Evolutionary conservation across 2,113 vertebrate species (phyloP), one percentile per base, ranked within the genome.

Genomic region (Sula dactylatra): DNA sequence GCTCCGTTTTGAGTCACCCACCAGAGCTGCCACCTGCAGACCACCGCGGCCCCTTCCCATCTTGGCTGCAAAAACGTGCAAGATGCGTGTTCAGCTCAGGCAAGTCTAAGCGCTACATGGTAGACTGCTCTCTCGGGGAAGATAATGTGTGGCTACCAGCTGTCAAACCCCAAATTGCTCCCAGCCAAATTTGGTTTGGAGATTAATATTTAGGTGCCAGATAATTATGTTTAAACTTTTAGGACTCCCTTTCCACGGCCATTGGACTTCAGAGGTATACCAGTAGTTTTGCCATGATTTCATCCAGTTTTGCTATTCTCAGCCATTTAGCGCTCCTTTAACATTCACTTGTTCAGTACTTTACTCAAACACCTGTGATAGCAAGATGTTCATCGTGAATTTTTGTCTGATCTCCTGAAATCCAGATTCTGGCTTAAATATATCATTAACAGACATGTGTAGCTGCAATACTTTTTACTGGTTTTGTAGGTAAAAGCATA

Each of bases 161-260:
- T 96, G 92, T 90, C 96, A 87, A 82, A 73, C 47, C 67, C 59
- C 70, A 72, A 20, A 86, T 25, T 61, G 58, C 79, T 91, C n/a
- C 65, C 67, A 71, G 69, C 40, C 62, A 94, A 70, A 91, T 74
- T 56, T n/a, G 82, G 24, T 31, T 80, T 69, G 71, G 78, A 71
- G 34, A 83, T 90, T 86, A 62, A 77, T 93, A 86, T 92, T 90
- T 88, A 69, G 95, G 84, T 86, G 55, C 65, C 59, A 87, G 86
- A 55, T 52, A 82, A 61, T 93, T 61, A 74, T 25, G 34, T 78
- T 96, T 54, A 82, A 88, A 86, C 47, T 72, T 50, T 34, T 55
- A 74, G 56, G 44, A 19, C 31, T 70, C 55, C 26, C 27, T 82
- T 89, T 67, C 42, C 6, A 16, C 15, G 19, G 45, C 45, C 11